A percentile compares a stretch with the other conserved stretches of the same genome.
These are phyloP conservation scores for Grammomys surdaster DNA, from an alignment of 2,113 vertebrate genomes.

Conservation along the genomic window DNA sequence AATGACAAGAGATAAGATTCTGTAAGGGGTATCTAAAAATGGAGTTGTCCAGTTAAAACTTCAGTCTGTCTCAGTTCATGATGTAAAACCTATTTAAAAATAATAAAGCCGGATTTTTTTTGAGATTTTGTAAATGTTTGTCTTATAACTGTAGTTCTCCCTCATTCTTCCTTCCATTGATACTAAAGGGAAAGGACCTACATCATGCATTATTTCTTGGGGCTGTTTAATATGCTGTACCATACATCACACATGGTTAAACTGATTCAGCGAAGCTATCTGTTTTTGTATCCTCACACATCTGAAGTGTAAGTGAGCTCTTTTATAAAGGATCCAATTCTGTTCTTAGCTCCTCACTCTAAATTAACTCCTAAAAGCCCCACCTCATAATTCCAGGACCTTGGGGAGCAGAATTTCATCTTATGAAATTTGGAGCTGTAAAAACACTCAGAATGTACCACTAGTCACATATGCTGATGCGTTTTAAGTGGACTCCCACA, in stretches of 20 bases:
- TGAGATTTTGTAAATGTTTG: slow-evolving; percentile 34
- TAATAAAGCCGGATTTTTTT: background rate
- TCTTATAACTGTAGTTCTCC: background rate
- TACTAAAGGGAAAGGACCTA: background rate
- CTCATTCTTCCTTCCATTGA: background rate
- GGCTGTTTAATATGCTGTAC: background rate
- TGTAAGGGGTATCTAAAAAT: background rate
- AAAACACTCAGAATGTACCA: background rate
- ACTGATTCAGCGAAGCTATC: background rate
- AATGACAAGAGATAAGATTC: background rate
- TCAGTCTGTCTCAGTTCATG: background rate
- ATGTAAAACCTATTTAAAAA: background rate
- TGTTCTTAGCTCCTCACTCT: background rate
- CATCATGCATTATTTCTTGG: background rate
- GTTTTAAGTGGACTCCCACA: background rate
- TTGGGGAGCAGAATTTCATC: background rate
- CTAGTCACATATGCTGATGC: background rate
- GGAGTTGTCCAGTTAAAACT: rapidly evolving
- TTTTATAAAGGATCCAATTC: background rate
- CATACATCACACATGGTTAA: background rate
- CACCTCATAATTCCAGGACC: background rate
- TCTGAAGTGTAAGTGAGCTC: background rate
- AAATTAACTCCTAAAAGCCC: background rate
- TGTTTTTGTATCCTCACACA: background rate
- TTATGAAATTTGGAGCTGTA: background rate